These are phyloP conservation scores for Ylistrum balloti DNA, from an alignment of 1,140 invertebrate species.

Conservation along the genomic window DNA sequence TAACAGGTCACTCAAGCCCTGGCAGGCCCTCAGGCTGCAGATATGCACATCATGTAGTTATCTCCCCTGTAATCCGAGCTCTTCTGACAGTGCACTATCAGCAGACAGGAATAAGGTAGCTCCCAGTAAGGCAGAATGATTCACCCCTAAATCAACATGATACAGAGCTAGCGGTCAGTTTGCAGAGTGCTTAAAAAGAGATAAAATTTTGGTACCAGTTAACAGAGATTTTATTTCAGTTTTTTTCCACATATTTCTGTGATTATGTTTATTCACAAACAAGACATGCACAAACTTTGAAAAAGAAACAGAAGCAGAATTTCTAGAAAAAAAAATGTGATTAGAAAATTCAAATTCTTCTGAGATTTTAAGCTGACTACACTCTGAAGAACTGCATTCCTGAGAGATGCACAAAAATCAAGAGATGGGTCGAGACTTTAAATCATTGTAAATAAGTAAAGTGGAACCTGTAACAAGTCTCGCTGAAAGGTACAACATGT, in stretches of 20 bases:
- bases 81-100: slow-evolving; percentile 22
- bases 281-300: too few relatives aligned
- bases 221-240: too few relatives aligned
- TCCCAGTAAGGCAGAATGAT: background rate
- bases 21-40: background rate
- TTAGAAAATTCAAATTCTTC: background rate
- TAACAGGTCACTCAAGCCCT: background rate
- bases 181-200: background rate
- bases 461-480: background rate
- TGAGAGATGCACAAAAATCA: background rate
- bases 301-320: background rate
- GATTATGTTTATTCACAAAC: too few relatives aligned
- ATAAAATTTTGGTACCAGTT: too few relatives aligned
- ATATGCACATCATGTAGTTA: slow-evolving; percentile 10
- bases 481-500: background rate
- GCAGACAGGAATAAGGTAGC: background rate
- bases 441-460: background rate
- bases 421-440: background rate
- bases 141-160: background rate
- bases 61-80: slow-evolving; percentile 26
- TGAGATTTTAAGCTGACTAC: background rate
- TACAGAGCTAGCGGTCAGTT: background rate
- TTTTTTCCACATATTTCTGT: too few relatives aligned
- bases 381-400: background rate
- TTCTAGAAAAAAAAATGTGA: background rate